A percentile compares a stretch with the other conserved stretches of the same genome.
phyloP scores from a whole-genome alignment of 2,113 vertebrate genomes.

The Syrrhaptes paradoxus region DNA sequence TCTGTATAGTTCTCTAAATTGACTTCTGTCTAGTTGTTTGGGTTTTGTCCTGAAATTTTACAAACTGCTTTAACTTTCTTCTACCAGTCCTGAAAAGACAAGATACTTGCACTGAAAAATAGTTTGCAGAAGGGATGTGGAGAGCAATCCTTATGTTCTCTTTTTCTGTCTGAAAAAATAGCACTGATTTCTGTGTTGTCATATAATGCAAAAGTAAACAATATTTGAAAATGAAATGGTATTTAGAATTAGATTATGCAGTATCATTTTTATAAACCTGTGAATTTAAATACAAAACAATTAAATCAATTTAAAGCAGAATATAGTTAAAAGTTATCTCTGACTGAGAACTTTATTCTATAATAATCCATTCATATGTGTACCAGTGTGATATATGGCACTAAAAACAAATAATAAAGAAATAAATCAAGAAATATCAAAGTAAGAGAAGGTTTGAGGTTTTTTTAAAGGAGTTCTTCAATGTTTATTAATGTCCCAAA shows the following conservation, averaged over 20 bases:
- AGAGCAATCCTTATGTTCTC: background rate
- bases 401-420: background rate
- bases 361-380: background rate
- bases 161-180: background rate
- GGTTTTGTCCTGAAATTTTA: background rate
- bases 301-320: background rate
- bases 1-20: background rate
- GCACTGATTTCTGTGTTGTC: background rate
- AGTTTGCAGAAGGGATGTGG: background rate
- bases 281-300: background rate
- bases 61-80: background rate
- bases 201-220: accelerated
- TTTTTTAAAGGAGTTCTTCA: background rate
- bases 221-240: background rate
- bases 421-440: background rate
- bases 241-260: background rate
- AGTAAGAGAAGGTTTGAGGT: background rate
- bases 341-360: background rate
- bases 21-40: background rate
- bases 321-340: background rate
- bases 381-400: background rate
- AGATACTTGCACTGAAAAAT: background rate
- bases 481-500: background rate
- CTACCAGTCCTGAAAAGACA: background rate
- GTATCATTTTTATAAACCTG: background rate